Conservation (phyloP, 2,797 vertebrate species). For the Labroides dimidiatus region DNA sequence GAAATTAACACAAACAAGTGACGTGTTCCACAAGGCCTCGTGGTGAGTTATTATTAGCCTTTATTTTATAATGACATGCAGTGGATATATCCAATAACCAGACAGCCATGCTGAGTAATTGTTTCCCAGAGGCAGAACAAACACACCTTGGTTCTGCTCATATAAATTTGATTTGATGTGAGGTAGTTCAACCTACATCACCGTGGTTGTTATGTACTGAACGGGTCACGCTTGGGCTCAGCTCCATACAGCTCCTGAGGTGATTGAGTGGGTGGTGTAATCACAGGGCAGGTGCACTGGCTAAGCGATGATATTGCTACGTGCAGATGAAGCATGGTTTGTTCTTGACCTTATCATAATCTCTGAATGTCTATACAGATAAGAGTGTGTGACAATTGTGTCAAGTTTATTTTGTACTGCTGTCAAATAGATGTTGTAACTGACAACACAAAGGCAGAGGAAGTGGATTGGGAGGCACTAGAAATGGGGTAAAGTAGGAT, state of each 20-base stretch:
- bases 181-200: slow-evolving; percentile 55
- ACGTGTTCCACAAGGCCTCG: slow-evolving; percentile 15
- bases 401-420: slow-evolving; percentile 19
- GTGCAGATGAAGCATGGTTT: slow-evolving; percentile 64
- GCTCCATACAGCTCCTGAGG: slow-evolving; percentile 56
- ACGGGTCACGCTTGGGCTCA: slow-evolving; percentile 73
- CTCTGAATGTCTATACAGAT: slow-evolving; percentile 61
- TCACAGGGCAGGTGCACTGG: slow-evolving; percentile 71
- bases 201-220: slow-evolving; percentile 76
- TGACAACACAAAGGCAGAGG: slow-evolving; percentile 12
- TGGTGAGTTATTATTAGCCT: slow-evolving; percentile 41
- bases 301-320: slow-evolving; percentile 69
- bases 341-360: slow-evolving; percentile 37
- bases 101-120: slow-evolving; percentile 21
- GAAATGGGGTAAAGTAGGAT: slow-evolving; percentile 27
- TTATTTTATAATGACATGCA: slow-evolving; percentile 9
- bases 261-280: slow-evolving; percentile 64
- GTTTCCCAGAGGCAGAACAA: slow-evolving; percentile 4
- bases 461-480: neutral
- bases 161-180: slow-evolving; percentile 64
- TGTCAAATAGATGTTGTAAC: slow-evolving; percentile 14
- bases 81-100: slow-evolving; percentile 10
- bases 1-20: slow-evolving; percentile 27
- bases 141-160: slow-evolving; percentile 55
- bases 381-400: slow-evolving; percentile 8